phyloP scores from a whole-genome alignment of 2,888 invertebrate genomes.

The Drosophila antonietae region DNA sequence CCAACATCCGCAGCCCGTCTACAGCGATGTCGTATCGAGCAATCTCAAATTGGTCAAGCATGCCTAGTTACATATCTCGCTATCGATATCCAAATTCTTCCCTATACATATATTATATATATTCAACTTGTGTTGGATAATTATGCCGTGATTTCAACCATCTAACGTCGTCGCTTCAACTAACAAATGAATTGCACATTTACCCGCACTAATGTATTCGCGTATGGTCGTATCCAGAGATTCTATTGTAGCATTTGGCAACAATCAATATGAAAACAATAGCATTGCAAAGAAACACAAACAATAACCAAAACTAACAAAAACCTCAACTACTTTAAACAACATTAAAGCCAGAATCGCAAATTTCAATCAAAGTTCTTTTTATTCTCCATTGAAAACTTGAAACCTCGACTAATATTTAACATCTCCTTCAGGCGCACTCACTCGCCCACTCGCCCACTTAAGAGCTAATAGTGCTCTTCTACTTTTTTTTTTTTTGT shows the following conservation, averaged over 20 bases:
- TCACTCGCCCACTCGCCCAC: not conserved
- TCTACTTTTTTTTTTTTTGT: not conserved
- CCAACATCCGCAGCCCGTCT: slow-evolving; percentile 10
- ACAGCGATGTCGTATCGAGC: slow-evolving; percentile 28
- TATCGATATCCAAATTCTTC: not conserved
- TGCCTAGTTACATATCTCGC: not conserved
- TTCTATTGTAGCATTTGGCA: not conserved
- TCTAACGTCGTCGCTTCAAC: too few relatives aligned
- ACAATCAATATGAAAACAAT: not conserved
- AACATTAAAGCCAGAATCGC: slow-evolving; percentile 1
- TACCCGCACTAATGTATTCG: not conserved
- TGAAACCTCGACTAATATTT: not conserved
- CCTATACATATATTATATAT: not conserved
- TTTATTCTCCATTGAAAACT: not conserved
- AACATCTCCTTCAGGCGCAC: slow-evolving; percentile 1
- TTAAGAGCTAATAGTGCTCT: not conserved
- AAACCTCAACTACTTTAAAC: not conserved
- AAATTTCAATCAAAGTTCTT: slow-evolving; percentile 8
- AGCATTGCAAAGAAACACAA: not conserved
- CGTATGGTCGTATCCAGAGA: slow-evolving; percentile 1
- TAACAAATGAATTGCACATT: not conserved
- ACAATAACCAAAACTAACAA: not conserved
- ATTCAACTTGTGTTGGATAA: not conserved
- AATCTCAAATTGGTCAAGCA: slow-evolving; percentile 8
- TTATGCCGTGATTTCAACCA: not conserved